Base-by-base conservation (phyloP, 2,888 invertebrate species). In the Malacosoma neustria region DNA sequence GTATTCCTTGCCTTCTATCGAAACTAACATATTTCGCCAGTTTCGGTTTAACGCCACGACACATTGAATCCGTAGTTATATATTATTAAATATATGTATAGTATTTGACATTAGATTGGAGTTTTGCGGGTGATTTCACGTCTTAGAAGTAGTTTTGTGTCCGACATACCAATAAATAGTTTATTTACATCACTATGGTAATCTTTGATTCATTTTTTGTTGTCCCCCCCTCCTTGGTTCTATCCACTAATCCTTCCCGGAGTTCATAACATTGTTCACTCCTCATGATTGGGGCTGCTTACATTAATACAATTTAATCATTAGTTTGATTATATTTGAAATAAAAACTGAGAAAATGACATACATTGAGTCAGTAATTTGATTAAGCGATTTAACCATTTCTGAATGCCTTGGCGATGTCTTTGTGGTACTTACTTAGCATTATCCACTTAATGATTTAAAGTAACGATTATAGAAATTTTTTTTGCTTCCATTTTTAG, bases 161-260 rank as follows among this genome's bases (percentile, higher is more conserved):
- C 67, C 66, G 68, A 80, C 65, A 74, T 79, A 72, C 75, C 75
- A 77, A 80, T 79, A 84, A 84, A 77, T 61, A 52, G 72, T 80
- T 80, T 79, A 72, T 80, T 77, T 81, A 73, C 59, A 64, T 71
- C 75, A 70, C 22, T 64, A 45, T 60, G 49, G 62, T 66, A 63
- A 57, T 69, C 68, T 71, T 74, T 69, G 64, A 70, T 72, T 72
- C 63, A 61, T 54, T 38, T 32, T 49, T 48, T 45, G 43, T 46
- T 56, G 42, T 69, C 74, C 75, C 61, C 65, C 71, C 72, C 62
- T 39, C 40, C 56, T 58, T 61, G n/a, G 22, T 22, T 48, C 30
- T 54, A 51, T 72, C 72, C 70, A 58, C 60, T 56, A n/a, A 57
- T 68, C 62, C 65, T 59, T 40, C 66, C 57, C 57, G 36, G 9